phyloP scores from a whole-genome alignment of 2,797 vertebrate species.

The Taeniopygia guttata region DNA sequence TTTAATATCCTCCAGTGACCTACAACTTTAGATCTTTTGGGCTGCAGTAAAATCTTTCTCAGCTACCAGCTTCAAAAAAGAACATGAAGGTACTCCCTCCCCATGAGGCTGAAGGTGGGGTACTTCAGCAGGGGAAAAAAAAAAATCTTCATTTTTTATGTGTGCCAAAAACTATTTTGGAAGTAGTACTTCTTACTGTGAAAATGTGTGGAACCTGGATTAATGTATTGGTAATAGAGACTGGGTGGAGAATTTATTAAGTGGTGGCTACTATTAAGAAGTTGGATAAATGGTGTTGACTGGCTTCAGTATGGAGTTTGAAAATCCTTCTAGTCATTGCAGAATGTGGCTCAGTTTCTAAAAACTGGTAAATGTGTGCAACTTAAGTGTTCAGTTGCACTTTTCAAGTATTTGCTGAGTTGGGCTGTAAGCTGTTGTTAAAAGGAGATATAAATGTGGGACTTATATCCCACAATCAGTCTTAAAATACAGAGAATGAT shows the following conservation, averaged over 20 bases:
- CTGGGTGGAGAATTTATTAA: constrained; percentile 49
- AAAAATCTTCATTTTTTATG: background rate
- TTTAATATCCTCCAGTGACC: constrained; percentile 58
- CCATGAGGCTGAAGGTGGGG: background rate
- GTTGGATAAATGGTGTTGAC: background rate
- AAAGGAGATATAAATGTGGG: background rate
- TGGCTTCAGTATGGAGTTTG: background rate
- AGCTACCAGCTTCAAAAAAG: constrained; percentile 43
- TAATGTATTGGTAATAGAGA: constrained; percentile 24
- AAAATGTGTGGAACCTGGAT: background rate
- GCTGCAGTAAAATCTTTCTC: constrained; percentile 28
- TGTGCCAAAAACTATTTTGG: background rate
- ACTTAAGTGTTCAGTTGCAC: background rate
- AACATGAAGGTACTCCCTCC: background rate
- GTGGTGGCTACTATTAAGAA: background rate
- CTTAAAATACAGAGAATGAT: background rate
- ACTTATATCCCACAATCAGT: background rate
- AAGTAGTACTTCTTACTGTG: background rate
- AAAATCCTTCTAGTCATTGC: background rate
- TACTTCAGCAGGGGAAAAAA: background rate
- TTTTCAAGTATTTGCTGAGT: background rate
- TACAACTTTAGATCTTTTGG: constrained; percentile 52
- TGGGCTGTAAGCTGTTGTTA: background rate
- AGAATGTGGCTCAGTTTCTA: background rate
- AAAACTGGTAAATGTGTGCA: background rate